Conservation (phyloP, 37 sponge, comb jelly and placozoan species). For the Dysidea cf. avara region DNA sequence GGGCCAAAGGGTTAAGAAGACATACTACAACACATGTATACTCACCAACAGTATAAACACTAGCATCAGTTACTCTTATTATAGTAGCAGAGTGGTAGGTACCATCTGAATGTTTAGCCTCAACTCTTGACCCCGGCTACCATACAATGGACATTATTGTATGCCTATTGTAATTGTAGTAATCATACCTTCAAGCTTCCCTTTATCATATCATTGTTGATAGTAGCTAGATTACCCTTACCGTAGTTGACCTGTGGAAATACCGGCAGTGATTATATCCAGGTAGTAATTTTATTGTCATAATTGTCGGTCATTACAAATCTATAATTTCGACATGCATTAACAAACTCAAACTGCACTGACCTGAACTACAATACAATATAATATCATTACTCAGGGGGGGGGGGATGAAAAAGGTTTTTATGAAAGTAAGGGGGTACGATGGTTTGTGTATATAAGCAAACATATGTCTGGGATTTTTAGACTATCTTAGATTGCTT, state of each 20-base stretch:
- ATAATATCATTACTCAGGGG: too few species aligned
- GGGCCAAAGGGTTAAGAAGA: too few species aligned
- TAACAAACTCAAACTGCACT: too few species aligned
- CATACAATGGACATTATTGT: not conserved
- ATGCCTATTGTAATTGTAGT: not conserved
- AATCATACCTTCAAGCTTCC: slow-evolving; percentile 72
- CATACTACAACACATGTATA: not conserved
- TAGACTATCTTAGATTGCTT: too few species aligned
- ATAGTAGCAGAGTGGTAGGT: slow-evolving; percentile 50
- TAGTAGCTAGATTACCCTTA: slow-evolving; percentile 46
- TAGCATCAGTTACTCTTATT: slow-evolving; percentile 77
- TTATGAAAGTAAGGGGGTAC: too few species aligned
- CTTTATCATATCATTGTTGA: slow-evolving; percentile 47
- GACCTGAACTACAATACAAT: too few species aligned
- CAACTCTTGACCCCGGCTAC: slow-evolving; percentile 73
- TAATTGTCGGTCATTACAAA: too few species aligned
- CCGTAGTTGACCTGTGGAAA: slow-evolving; percentile 49
- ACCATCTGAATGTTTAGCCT: slow-evolving; percentile 73
- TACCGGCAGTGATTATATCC: not conserved
- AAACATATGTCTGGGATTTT: too few species aligned
- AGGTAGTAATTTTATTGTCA: too few species aligned
- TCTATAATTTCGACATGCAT: too few species aligned
- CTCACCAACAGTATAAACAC: slow-evolving; percentile 93
- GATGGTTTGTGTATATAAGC: too few species aligned
- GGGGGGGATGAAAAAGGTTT: too few species aligned